Evolutionary conservation across 1,140 invertebrate genomes (phyloP).

Genomic region (Belonocnema kinseyi): DNA sequence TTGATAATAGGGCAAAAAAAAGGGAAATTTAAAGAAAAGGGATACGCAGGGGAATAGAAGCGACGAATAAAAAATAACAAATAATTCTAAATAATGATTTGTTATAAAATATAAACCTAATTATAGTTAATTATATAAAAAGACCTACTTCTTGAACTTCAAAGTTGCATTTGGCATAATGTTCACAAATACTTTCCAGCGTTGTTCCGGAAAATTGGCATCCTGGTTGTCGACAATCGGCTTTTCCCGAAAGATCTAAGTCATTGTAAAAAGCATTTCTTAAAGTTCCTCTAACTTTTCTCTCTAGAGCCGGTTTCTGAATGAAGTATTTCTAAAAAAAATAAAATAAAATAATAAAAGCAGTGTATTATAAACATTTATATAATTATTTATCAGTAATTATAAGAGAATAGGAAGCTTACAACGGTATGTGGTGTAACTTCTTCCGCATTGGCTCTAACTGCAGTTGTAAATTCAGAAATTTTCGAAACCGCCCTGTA

Average conservation of each 20-base stretch:
- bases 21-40: no score
- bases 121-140: constrained; percentile 5
- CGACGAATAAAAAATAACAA: no score
- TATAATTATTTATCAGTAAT: constrained; percentile 19
- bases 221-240: constrained; percentile 59
- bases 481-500: constrained; percentile 65
- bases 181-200: constrained; percentile 60
- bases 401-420: neutral
- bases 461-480: constrained; percentile 59
- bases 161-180: constrained; percentile 65
- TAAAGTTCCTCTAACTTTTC: constrained; percentile 55
- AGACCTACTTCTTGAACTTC: constrained; percentile 54
- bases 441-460: constrained; percentile 52
- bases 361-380: constrained; percentile 6
- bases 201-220: constrained; percentile 56
- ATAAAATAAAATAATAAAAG: constrained; percentile 9
- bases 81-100: no score
- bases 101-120: no score
- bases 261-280: constrained; percentile 62
- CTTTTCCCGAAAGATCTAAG: constrained; percentile 44
- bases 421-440: constrained; percentile 39
- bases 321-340: constrained; percentile 58
- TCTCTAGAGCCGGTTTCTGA: constrained; percentile 52
- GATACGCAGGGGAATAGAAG: no score
- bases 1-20: no score